Evolutionary conservation across 2,797 vertebrate species (phyloP), one percentile per base, ranked within the genome.

Genomic region (Typhlichthys subterraneus): DNA sequence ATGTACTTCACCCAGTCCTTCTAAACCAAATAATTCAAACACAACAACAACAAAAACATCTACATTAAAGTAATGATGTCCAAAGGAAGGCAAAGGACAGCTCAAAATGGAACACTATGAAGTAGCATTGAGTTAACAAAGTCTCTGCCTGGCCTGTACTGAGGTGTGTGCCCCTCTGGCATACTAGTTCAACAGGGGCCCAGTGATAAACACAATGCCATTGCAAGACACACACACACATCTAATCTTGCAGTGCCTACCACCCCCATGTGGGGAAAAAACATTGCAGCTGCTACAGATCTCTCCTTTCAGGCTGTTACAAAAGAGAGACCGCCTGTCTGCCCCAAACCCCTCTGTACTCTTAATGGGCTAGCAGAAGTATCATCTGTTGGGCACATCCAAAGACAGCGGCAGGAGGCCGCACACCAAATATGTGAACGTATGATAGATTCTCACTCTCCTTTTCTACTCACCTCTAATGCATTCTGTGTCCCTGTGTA

Each of bases 231-330:
- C 61, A 54, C 82, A 82, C 59, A 67, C 59, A 65, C 70, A 79
- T 81, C 84, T 82, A 82, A 89, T 97, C 93, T 93, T 90, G 93
- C 88, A 95, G 96, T 85, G 86, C 94, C 93, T 95, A 97, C 94
- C 93, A 97, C 97, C 98, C 95, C 96, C 97, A 95, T 95, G 96
- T 88, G 98, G 97, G 96, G 95, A 94, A 93, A 93, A 94, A 93
- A 91, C 92, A 94, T 81, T 79, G 91, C 93, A 94, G 92, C 94
- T 93, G 95, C 93, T 87, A 87, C 83, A 82, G 76, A 87, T 87
- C 85, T 84, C 86, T 91, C 86, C 92, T 92, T 91, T 92, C 87
- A 93, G 84, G 6, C 75, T 31, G 61, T 75, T 86, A 92, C 89
- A 93, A 93, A 91, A 85, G 90, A 88, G 84, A 89, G 86, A 87